These are phyloP conservation scores for Troilus luridus DNA, from an alignment of 2,888 invertebrate genomes.

Conservation along the genomic window DNA sequence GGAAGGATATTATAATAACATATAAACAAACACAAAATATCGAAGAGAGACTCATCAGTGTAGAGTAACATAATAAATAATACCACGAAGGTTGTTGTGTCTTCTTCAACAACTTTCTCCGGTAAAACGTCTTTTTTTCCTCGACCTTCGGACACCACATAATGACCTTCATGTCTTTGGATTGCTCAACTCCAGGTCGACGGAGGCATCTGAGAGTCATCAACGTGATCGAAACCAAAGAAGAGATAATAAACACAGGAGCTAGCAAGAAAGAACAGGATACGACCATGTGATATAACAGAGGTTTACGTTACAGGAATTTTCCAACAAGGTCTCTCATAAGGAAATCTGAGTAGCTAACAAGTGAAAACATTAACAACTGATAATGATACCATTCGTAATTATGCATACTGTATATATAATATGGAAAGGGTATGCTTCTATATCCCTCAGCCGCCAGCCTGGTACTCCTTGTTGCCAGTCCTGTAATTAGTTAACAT, in stretches of 20 bases:
- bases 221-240: background rate
- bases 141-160: background rate
- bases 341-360: background rate
- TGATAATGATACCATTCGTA: too few species aligned
- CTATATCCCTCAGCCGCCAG: too few species aligned
- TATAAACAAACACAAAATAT: background rate
- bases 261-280: background rate
- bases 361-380: background rate
- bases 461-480: too few species aligned
- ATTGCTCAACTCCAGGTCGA: background rate
- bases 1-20: background rate
- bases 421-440: too few species aligned
- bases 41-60: background rate
- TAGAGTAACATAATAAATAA: background rate
- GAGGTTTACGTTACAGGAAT: background rate
- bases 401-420: too few species aligned
- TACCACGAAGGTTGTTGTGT: background rate
- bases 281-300: background rate
- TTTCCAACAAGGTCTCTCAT: background rate
- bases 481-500: too few species aligned
- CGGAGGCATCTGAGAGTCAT: background rate
- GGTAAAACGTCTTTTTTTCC: background rate
- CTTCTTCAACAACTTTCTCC: conserved; percentile 11
- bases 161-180: background rate
- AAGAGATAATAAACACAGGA: background rate